Conservation (phyloP, 2,113 vertebrate species). For the Phainopepla nitens region DNA sequence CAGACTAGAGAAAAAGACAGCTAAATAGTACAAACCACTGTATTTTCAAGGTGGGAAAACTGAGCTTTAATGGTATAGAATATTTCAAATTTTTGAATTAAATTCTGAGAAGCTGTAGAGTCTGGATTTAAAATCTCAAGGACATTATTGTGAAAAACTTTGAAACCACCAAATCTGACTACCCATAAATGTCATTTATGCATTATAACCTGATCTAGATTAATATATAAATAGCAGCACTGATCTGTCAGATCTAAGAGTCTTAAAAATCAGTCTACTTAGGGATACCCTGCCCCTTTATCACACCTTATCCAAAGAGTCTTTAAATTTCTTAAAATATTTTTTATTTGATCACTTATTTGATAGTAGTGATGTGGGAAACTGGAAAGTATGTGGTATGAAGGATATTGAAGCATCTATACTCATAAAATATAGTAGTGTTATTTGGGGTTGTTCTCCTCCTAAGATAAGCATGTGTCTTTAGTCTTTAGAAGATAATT, state of each 20-base stretch:
- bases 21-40: neutral
- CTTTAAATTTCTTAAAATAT: neutral
- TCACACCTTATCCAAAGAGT: neutral
- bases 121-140: neutral
- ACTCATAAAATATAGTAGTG: neutral
- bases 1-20: neutral
- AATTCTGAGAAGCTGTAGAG: neutral
- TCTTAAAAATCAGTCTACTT: neutral
- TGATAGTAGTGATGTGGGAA: neutral
- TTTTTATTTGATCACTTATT: neutral
- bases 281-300: neutral
- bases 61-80: neutral
- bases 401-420: neutral
- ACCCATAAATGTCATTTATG: constrained; percentile 3
- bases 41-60: neutral
- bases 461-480: neutral
- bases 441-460: rapidly evolving
- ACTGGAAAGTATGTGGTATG: neutral
- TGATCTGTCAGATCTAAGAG: neutral
- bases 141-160: neutral
- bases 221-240: neutral
- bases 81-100: neutral
- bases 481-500: constrained; percentile 20
- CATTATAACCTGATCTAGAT: neutral
- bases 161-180: neutral